Evolutionary conservation across 1,140 invertebrate species (phyloP), one percentile per base, ranked within the genome.

Genomic region (Diprion similis): DNA sequence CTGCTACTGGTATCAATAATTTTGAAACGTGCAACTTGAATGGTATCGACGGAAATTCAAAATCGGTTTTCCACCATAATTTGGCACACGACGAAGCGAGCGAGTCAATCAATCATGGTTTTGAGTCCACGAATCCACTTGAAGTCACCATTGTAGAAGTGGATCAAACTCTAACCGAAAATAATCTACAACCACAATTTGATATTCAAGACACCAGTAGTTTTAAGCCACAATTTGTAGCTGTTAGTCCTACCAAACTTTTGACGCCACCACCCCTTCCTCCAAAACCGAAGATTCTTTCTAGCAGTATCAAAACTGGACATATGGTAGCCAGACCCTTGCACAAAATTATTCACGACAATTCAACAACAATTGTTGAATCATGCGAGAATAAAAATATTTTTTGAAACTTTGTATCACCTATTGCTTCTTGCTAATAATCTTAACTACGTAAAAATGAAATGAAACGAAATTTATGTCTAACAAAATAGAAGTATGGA

Each of bases 261-360:
- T 80, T 81, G 17, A 88, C 87, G 75, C 87, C 87, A 17, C 87
- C 85, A 1, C 87, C 87, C 0, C 77, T 88, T 66, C 87, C 87
- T 45, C 87, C 87, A 10, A 89, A 89, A 77, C 87, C 87, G 46
- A 89, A 87, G 78, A 77, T 86, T 37, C 71, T 82, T 51, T 79
- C 80, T 15, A 81, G 73, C 70, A 78, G 77, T 71, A 75, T 79
- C 72, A 87, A 83, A 73, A 79, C 78, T 17, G 78, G 76, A 75
- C 82, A 86, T 37, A 72, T 84, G 6, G 68, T 83, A 18, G 79
- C 83, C 10, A 86, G 83, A 76, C 77, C 82, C 46, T 79, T 84
- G 79, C 83, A 84, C 59, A 83, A 81, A 75, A 73, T 81, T 48
- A 77, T 77, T 15, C 75, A 75, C 51, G 74, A 77, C 24, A 78